Evolutionary conservation across 2,113 vertebrate species (phyloP), one percentile per base, ranked within the genome.

Genomic region (Caloenas nicobarica): DNA sequence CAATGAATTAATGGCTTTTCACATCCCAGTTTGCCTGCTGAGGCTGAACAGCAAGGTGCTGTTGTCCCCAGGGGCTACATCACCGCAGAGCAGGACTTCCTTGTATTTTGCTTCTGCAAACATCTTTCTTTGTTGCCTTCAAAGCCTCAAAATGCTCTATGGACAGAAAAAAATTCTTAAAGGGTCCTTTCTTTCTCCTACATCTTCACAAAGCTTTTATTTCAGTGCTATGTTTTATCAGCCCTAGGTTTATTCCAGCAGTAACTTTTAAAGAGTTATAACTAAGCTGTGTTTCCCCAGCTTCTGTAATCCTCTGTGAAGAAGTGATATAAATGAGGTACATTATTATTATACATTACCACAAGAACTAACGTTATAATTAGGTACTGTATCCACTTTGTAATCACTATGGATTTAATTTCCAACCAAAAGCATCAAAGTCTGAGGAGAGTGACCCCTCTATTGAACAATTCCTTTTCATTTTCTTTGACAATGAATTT

Each of bases 371-470:
- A 84, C 0, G 0, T 87, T 94, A 89, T 96, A 94, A 96, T 97
- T 96, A 94, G 83, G 50, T 73, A 46, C 77, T 85, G 50, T 80
- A 94, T n/a, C 77, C 83, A 84, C 83, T 93, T 92, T 84, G 50
- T 95, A 88, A 96, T 93, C 69, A 76, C 88, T 89, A 11, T 87
- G 48, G 61, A 40, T 95, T 96, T 96, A 96, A 94, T 94, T 96
- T 92, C 88, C 92, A 87, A 84, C 91, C 83, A 89, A 95, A 97
- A 89, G 48, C 90, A 93, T 92, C 92, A 87, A 95, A 90, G 73
- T 79, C 69, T 89, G 77, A 88, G 74, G 72, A 78, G 29, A 74
- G 33, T 91, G 91, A 96, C 83, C 90, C 69, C 0, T 0, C 80
- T 87, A 86, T 88, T 95, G 92, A 95, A 91, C 66, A 95, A 72